These are phyloP conservation scores for Enteromius viviparus DNA, from an alignment of 2,797 vertebrate genomes.

Conservation along the genomic window DNA sequence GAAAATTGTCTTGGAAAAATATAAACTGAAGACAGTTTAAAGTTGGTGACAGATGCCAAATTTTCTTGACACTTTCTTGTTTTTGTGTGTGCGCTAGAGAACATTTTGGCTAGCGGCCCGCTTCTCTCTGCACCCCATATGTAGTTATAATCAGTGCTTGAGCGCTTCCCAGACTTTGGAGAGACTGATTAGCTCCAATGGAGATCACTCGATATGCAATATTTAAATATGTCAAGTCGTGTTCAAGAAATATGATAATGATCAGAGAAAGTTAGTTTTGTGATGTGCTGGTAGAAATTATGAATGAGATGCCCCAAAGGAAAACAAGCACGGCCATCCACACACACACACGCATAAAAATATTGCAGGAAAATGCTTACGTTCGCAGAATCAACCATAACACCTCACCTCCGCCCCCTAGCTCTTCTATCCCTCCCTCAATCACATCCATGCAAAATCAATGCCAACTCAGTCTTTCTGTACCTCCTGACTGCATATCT, in stretches of 20 bases:
- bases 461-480: slow-evolving; percentile 47
- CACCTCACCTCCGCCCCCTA: slow-evolving; percentile 58
- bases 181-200: slow-evolving; percentile 40
- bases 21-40: slow-evolving; percentile 35
- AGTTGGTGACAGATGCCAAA: slow-evolving; percentile 34
- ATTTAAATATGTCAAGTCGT: slow-evolving; percentile 32
- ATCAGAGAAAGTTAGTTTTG: slow-evolving; percentile 31
- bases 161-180: slow-evolving; percentile 35
- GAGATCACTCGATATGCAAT: slow-evolving; percentile 38
- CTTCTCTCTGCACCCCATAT: slow-evolving; percentile 36
- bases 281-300: slow-evolving; percentile 38
- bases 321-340: slow-evolving; percentile 27
- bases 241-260: slow-evolving; percentile 35
- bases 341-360: slow-evolving; percentile 27
- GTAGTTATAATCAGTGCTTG: slow-evolving; percentile 38
- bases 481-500: slow-evolving; percentile 37
- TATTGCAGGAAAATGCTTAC: slow-evolving; percentile 50
- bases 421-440: slow-evolving; percentile 55
- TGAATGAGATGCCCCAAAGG: not conserved
- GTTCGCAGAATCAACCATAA: slow-evolving; percentile 55
- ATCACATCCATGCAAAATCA: slow-evolving; percentile 62
- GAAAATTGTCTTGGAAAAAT: slow-evolving; percentile 44
- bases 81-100: not conserved
- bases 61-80: slow-evolving; percentile 32
- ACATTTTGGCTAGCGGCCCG: slow-evolving; percentile 17